Base-by-base conservation (phyloP, 2,888 invertebrate genomes). In the Mycalesis mineus region DNA sequence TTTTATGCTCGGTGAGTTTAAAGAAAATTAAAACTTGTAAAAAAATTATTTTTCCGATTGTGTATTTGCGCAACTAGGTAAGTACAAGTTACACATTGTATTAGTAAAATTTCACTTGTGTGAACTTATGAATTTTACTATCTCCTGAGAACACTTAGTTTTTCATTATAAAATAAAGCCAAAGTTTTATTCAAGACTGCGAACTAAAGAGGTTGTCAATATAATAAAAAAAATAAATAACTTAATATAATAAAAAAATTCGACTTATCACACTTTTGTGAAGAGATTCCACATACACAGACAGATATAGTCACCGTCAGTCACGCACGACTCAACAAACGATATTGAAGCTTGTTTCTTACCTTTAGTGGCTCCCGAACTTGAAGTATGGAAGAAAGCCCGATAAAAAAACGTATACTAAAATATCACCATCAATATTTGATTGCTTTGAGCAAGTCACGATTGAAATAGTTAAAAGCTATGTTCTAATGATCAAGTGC, bases 261-360 rank as follows among this genome's bases (percentile, higher is more conserved):
- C 42, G n/a, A 28, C 41, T 41, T 11, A 28, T 2, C 28, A 22
- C 1, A 28, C 42, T 28, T 28, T 42, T 28, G n/a, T 22, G 2
- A 22, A 22, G 22, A 22, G 22, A 22, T n/a, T n/a, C n/a, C n/a
- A n/a, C n/a, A n/a, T n/a, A n/a, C n/a, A n/a, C n/a, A n/a, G n/a
- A n/a, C n/a, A n/a, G n/a, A n/a, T n/a, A 36, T 11, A 36, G 2
- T 1, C 1, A 36, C 9, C 9, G 9, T 11, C 4, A 81, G 82
- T 84, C 86, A 87, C 88, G 86, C 86, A 82, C 77, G 70, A 67
- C 77, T 80, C 77, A 76, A 78, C 79, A 69, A 67, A 70, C 72
- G 29, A 40, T 29, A 50, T 40, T 11, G 3, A 36, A 37, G 33
- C 48, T 13, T n/a, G 0, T 29, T 31, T 14, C 5, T 48, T 36